Conservation (phyloP, 2,888 invertebrate species). For the Periphyllus acericola region DNA sequence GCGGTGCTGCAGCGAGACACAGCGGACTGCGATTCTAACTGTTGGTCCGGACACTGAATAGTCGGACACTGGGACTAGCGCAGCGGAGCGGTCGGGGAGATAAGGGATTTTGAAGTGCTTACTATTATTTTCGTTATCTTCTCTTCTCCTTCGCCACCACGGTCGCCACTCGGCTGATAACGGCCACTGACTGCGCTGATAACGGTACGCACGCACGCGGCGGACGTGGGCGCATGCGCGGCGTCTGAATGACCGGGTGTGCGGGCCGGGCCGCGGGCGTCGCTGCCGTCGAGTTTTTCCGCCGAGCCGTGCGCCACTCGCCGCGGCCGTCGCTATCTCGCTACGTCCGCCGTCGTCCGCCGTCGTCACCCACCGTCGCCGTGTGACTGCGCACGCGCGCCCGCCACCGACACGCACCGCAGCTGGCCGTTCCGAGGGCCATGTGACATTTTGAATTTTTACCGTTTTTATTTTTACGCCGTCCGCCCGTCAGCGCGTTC, state of each 20-base stretch:
- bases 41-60: no score
- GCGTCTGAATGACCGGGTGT: neutral
- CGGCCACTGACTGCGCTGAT: neutral
- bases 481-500: neutral
- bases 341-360: neutral
- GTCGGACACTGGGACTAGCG: no score
- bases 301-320: neutral
- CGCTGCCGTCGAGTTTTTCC: neutral
- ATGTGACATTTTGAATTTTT: neutral
- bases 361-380: neutral
- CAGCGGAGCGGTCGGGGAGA: neutral
- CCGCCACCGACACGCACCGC: no score
- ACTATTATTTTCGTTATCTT: neutral
- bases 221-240: neutral
- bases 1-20: neutral
- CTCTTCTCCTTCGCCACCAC: neutral
- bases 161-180: neutral
- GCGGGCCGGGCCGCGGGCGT: neutral
- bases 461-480: neutral
- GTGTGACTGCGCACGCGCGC: neutral
- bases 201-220: neutral
- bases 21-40: neutral
- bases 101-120: slow-evolving; percentile 44
- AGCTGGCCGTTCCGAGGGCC: neutral
- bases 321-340: neutral